phyloP scores from a whole-genome alignment of 2,113 vertebrate genomes.

The Zosterops pallidus region DNA sequence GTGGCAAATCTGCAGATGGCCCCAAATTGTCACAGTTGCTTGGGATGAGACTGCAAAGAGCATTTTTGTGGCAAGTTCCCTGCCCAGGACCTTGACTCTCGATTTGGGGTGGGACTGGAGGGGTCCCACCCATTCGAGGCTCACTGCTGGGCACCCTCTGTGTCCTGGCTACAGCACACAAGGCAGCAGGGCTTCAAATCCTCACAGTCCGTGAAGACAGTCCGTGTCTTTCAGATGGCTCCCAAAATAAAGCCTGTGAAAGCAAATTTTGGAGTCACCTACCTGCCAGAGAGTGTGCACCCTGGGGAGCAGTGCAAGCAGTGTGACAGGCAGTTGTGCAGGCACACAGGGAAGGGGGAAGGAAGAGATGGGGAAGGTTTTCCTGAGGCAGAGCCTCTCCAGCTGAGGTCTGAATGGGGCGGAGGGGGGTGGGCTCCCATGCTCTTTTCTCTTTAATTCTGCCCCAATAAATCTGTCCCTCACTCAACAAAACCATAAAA shows the following conservation, averaged over 20 bases:
- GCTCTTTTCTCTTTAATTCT: not conserved
- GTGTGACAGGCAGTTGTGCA: not conserved
- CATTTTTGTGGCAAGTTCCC: not conserved
- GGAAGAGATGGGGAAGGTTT: not conserved
- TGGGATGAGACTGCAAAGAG: not conserved
- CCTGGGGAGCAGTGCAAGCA: not conserved
- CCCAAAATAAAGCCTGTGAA: not conserved
- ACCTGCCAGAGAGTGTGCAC: fast-evolving
- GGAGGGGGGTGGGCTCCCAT: not conserved
- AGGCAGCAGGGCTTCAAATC: not conserved
- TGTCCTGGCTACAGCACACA: not conserved
- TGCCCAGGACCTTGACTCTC: not conserved
- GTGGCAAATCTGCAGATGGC: conserved; percentile 43
- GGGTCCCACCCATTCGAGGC: fast-evolving
- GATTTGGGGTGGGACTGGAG: fast-evolving
- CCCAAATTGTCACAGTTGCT: not conserved
- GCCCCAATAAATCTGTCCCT: not conserved
- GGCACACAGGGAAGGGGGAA: not conserved
- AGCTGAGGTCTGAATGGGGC: fast-evolving
- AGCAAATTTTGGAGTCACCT: not conserved
- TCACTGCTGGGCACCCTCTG: not conserved
- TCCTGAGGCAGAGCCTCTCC: not conserved
- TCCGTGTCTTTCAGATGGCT: not conserved
- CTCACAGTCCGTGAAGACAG: not conserved
- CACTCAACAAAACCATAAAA: not conserved